phyloP scores from a whole-genome alignment of 1,140 invertebrate genomes.

The Agrilus planipennis region DNA sequence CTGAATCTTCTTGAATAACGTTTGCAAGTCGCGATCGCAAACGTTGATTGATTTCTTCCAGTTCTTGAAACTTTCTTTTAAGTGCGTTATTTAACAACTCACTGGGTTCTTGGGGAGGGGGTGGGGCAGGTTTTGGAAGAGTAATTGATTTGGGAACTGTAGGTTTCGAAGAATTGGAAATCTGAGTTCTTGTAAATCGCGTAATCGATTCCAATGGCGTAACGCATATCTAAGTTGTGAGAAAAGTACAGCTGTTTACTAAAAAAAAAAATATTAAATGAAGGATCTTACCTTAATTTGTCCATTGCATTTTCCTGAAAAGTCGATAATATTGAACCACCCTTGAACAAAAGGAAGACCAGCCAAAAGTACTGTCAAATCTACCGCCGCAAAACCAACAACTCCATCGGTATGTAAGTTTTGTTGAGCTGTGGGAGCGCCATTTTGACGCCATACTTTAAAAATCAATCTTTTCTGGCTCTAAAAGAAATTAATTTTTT shows the following conservation, averaged over 20 bases:
- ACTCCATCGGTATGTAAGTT: constrained; percentile 41
- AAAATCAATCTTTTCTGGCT: constrained; percentile 44
- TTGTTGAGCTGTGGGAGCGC: constrained; percentile 24
- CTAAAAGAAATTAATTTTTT: constrained; percentile 31
- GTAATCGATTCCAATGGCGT: constrained; percentile 40
- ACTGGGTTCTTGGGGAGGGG: constrained; percentile 11
- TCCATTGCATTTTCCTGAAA: constrained; percentile 45
- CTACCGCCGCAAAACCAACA: constrained; percentile 46
- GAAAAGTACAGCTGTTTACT: too few relatives aligned
- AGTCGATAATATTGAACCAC: constrained; percentile 51
- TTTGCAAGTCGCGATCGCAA: constrained; percentile 41
- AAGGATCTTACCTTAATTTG: constrained; percentile 41
- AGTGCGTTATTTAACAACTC: constrained; percentile 34
- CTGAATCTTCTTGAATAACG: constrained; percentile 41
- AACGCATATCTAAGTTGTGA: constrained; percentile 40
- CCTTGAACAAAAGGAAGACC: constrained; percentile 42
- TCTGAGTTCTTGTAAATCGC: not conserved
- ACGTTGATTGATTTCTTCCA: constrained; percentile 49
- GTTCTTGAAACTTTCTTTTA: constrained; percentile 47
- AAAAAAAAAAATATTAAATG: not conserved
- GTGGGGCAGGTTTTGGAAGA: too few relatives aligned
- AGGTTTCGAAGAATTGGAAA: too few relatives aligned
- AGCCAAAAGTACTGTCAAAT: constrained; percentile 40
- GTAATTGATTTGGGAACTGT: too few relatives aligned
- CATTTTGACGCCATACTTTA: constrained; percentile 45